Evolutionary conservation across 2,113 vertebrate species (phyloP).

Genomic region (Chascanopsetta lugubris): DNA sequence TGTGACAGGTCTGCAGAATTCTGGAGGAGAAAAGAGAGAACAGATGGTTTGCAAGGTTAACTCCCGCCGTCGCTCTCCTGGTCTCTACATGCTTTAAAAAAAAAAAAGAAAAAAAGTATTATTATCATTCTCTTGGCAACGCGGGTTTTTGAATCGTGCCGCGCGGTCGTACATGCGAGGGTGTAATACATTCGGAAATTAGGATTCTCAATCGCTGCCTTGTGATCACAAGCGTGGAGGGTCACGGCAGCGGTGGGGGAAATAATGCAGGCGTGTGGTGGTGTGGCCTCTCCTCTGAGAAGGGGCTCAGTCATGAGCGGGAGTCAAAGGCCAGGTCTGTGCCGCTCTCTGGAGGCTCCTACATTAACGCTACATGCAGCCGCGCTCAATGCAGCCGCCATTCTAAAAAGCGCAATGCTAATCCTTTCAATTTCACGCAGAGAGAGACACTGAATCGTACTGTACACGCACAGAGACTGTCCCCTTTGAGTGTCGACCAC

Average conservation of each 20-base stretch:
- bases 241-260: slow-evolving; percentile 27
- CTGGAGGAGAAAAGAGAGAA: slow-evolving; percentile 79
- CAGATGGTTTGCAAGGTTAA: slow-evolving; percentile 77
- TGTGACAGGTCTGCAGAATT: slow-evolving; percentile 92
- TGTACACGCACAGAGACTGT: slow-evolving; percentile 1
- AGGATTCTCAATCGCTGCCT: slow-evolving; percentile 61
- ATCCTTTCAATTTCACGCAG: slow-evolving; percentile 33
- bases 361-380: slow-evolving; percentile 60
- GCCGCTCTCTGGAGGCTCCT: slow-evolving; percentile 45
- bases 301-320: slow-evolving; percentile 49
- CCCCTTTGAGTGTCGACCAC: slow-evolving; percentile 29
- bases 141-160: slow-evolving; percentile 37
- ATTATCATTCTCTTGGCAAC: slow-evolving; percentile 38
- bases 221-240: slow-evolving; percentile 39
- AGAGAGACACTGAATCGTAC: slow-evolving; percentile 41
- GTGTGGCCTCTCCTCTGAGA: slow-evolving; percentile 57
- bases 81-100: slow-evolving; percentile 25
- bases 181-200: slow-evolving; percentile 69
- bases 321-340: slow-evolving; percentile 58
- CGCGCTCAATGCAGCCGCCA: slow-evolving; percentile 24
- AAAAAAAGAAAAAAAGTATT: too few relatives aligned
- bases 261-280: slow-evolving; percentile 42
- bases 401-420: slow-evolving; percentile 30
- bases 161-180: slow-evolving; percentile 32
- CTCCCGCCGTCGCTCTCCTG: slow-evolving; percentile 31